Conservation (phyloP, 1,140 invertebrate genomes). For the Monomorium pharaonis region DNA sequence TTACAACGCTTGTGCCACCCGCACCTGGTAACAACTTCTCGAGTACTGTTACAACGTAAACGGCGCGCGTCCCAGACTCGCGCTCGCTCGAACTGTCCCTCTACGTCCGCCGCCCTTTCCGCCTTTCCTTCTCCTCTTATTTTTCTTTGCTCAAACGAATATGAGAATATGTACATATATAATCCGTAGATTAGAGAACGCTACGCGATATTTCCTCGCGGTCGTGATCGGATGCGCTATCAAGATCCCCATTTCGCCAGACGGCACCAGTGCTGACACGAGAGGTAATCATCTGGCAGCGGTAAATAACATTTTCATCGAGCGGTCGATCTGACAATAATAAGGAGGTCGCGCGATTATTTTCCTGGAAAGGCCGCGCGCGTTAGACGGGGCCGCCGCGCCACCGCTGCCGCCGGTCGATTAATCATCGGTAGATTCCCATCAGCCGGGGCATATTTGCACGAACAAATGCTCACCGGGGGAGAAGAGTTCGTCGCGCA, state of each 20-base stretch:
- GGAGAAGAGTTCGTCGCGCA: slow-evolving; percentile 3
- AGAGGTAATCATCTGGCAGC: slow-evolving; percentile 27
- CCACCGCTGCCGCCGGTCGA: slow-evolving; percentile 1
- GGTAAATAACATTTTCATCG: slow-evolving; percentile 60
- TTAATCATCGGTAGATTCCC: slow-evolving; percentile 58
- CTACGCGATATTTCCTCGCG: not conserved
- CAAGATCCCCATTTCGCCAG: slow-evolving; percentile 4
- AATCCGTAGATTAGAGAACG: not conserved
- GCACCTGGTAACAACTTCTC: slow-evolving; percentile 36
- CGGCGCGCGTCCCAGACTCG: not conserved
- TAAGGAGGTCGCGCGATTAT: slow-evolving; percentile 63
- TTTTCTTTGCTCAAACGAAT: not conserved
- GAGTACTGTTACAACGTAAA: slow-evolving; percentile 24
- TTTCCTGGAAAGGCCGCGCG: slow-evolving; percentile 24
- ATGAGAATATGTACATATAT: not conserved
- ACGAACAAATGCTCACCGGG: slow-evolving; percentile 18
- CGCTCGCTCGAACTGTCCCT: not conserved
- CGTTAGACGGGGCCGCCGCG: not conserved
- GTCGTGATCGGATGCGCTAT: slow-evolving; percentile 10
- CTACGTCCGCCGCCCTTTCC: not conserved
- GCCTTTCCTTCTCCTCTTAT: not conserved
- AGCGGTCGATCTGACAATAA: slow-evolving; percentile 54
- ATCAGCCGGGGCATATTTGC: slow-evolving; percentile 45
- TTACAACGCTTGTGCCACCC: slow-evolving; percentile 34
- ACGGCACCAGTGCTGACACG: slow-evolving; percentile 27